Evolutionary conservation across 2,113 vertebrate species (phyloP), one percentile per base, ranked within the genome.

Genomic region (Dromas ardeola): DNA sequence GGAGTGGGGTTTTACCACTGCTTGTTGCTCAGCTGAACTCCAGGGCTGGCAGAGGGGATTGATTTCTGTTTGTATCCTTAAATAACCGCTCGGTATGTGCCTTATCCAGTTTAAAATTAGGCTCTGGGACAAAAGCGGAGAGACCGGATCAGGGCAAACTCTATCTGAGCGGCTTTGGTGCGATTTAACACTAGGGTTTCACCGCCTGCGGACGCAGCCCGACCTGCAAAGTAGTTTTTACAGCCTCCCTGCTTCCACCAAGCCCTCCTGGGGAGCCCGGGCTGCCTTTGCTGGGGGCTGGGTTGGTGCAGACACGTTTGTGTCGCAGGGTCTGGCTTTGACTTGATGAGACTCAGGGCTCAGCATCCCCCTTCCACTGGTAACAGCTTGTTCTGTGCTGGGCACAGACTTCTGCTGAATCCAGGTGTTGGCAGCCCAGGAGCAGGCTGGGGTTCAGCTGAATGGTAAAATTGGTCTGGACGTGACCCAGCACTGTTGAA

Each of bases 51-150:
- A 21, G 69, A 58, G 43, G 40, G 40, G 78, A 78, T 88, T 11
- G 1, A 10, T 81, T 93, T 77, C 93, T 55, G 56, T 17, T 6
- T 2, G 17, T 73, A 16, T 76, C 96, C 78, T 79, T 62, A 91
- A 95, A 95, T 92, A 96, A 79, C 90, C 5, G 1, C 47, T 34
- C 2, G 58, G 79, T 59, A 53, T 21, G n/a, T 18, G 62, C 4
- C 2, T 87, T 52, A 23, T 15, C 42, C 21, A 2, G 88, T 62
- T 95, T 97, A 95, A 97, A 97, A 94, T 97, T 96, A 97, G 92
- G 72, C 86, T 53, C 77, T 42, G 63, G 71, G 79, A 87, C 84
- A 59, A 15, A 63, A 73, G 23, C 53, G 8, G 62, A 22, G 71
- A 43, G 71, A 47, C 27, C 72, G 62, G 69, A 65, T 26, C 36